Conservation (phyloP, 2,113 vertebrate genomes). For the Okapia johnstoni region DNA sequence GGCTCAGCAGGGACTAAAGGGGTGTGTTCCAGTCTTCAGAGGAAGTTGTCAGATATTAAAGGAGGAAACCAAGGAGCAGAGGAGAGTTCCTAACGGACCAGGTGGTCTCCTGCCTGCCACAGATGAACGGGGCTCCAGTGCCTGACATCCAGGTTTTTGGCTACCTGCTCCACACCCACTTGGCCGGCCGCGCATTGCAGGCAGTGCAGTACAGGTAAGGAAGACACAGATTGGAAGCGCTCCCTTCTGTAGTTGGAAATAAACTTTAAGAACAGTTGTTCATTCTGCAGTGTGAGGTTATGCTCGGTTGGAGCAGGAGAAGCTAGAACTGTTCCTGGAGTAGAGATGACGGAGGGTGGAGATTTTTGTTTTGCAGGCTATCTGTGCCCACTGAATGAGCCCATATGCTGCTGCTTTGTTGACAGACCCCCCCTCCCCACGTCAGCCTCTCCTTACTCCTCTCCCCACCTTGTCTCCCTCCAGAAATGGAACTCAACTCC, state of each 20-base stretch:
- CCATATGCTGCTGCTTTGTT: neutral
- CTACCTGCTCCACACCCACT: conserved; percentile 85
- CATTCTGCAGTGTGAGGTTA: neutral
- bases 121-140: conserved; percentile 78
- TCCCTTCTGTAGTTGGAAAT: neutral
- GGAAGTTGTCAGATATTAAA: neutral
- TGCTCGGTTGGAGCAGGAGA: neutral
- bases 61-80: neutral
- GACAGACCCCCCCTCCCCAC: rapidly evolving
- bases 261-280: neutral
- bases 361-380: neutral
- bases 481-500: conserved; percentile 83
- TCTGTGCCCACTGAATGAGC: neutral
- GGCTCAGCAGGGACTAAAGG: no score
- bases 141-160: conserved; percentile 81
- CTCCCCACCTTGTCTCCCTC: neutral
- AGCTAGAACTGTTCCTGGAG: neutral
- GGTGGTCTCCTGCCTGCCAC: neutral
- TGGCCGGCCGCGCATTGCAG: conserved; percentile 82
- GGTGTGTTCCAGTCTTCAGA: neutral
- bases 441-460: no score
- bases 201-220: conserved; percentile 82
- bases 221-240: neutral
- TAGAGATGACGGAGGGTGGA: neutral
- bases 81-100: neutral